Percentiles rank a stretch among this genome's conserved stretches.
Conservation (phyloP, 2,888 invertebrate species). For the Sipha maydis region DNA sequence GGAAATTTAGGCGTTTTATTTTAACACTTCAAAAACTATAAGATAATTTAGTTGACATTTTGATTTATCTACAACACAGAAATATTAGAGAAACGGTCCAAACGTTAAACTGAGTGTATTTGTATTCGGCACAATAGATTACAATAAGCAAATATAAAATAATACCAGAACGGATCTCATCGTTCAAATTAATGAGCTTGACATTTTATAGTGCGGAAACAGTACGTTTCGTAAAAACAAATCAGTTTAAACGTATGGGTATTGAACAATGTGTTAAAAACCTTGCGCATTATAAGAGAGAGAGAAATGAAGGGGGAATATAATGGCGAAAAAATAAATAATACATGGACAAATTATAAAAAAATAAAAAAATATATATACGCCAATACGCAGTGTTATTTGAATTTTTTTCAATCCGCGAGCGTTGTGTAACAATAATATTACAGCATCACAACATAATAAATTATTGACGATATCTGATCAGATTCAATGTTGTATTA, state of each 20-base stretch:
- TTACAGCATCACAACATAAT: neutral
- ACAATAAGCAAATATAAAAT: neutral
- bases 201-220: constrained; percentile 14
- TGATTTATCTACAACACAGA: too few species aligned
- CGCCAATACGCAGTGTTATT: neutral
- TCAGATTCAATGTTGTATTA: constrained; percentile 18
- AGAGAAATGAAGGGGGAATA: too few species aligned
- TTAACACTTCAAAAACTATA: too few species aligned
- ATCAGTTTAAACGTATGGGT: neutral
- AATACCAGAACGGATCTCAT: neutral
- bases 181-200: neutral
- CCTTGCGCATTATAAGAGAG: neutral
- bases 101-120: neutral
- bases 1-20: too few species aligned
- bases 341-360: too few species aligned
- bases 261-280: neutral
- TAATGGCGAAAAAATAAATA: too few species aligned
- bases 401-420: neutral
- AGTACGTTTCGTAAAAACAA: neutral
- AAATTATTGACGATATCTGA: neutral
- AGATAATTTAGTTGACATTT: neutral
- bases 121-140: too few species aligned
- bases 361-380: too few species aligned
- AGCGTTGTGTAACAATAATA: neutral
- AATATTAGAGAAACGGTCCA: neutral